Evolutionary conservation across 2,113 vertebrate species (phyloP).

Genomic region (Chloropsis hardwickii): DNA sequence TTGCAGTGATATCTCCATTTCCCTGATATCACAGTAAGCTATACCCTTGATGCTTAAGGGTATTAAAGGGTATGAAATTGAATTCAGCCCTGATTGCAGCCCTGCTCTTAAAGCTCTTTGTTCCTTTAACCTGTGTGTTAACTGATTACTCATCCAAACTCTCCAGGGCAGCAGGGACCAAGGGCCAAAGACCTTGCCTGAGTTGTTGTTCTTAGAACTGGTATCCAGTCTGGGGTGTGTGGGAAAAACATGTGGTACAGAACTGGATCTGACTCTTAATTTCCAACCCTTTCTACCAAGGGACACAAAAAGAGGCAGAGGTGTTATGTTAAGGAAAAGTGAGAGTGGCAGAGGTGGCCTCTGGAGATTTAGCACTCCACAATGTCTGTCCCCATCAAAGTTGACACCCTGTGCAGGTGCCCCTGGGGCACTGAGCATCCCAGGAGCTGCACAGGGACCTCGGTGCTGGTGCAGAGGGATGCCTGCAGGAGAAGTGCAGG

Average conservation of each 20-base stretch:
- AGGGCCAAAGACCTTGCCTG: background rate
- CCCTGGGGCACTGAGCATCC: background rate
- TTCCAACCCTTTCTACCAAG: background rate
- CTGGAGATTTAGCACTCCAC: background rate
- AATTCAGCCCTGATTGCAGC: background rate
- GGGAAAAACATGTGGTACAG: background rate
- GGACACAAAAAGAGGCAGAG: background rate
- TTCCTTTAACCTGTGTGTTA: background rate
- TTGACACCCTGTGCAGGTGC: fast-evolving
- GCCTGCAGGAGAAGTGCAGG: background rate
- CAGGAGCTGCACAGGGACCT: background rate
- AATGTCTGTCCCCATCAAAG: background rate
- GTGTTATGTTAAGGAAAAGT: background rate
- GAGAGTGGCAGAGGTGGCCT: background rate
- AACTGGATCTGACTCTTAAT: background rate
- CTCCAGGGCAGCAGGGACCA: background rate
- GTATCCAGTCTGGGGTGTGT: background rate
- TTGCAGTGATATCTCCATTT: background rate
- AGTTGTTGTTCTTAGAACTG: background rate
- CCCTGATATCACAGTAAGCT: background rate
- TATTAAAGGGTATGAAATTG: background rate
- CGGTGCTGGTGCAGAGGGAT: background rate
- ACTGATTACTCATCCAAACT: background rate
- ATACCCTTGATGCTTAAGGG: background rate
- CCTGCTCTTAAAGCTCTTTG: background rate